Evolutionary conservation across 1,140 invertebrate genomes (phyloP).

Genomic region (Medauroidea extradentata): DNA sequence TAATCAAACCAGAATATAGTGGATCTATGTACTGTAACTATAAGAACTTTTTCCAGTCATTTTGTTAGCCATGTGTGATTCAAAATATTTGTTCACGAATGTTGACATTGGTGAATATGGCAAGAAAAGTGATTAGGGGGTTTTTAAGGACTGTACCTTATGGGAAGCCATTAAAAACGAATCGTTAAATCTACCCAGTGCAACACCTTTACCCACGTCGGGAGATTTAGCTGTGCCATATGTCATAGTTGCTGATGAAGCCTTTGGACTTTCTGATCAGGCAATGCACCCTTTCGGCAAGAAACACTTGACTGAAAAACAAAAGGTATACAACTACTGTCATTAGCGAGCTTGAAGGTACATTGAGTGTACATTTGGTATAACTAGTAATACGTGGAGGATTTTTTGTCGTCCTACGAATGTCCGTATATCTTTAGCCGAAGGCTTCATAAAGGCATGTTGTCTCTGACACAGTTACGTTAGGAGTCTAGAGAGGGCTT

Average conservation of each 20-base stretch:
- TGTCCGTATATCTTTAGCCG: too few relatives aligned
- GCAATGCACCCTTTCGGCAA: too few relatives aligned
- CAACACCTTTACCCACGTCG: slow-evolving; percentile 24
- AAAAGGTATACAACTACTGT: too few relatives aligned
- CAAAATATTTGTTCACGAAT: slow-evolving; percentile 38
- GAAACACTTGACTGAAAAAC: too few relatives aligned
- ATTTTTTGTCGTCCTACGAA: too few relatives aligned
- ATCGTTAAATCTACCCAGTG: slow-evolving; percentile 28
- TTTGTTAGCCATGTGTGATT: slow-evolving; percentile 35
- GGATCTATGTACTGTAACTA: slow-evolving; percentile 41
- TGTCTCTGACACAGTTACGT: too few relatives aligned
- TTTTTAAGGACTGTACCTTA: slow-evolving; percentile 21
- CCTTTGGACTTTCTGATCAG: slow-evolving; percentile 34
- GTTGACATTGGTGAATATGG: slow-evolving; percentile 37
- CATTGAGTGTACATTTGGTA: too few relatives aligned
- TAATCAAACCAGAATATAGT: slow-evolving; percentile 26
- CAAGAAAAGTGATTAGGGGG: slow-evolving; percentile 30
- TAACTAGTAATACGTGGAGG: too few relatives aligned
- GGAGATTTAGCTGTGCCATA: slow-evolving; percentile 25
- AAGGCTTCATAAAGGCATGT: too few relatives aligned
- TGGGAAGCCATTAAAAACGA: slow-evolving; percentile 15
- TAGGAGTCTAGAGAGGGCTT: too few relatives aligned
- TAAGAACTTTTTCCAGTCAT: slow-evolving; percentile 37
- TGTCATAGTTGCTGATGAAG: slow-evolving; percentile 47
- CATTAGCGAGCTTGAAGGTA: too few relatives aligned